Evolutionary conservation across 1,140 invertebrate species (phyloP).

Genomic region (Scaptomyza graminum): DNA sequence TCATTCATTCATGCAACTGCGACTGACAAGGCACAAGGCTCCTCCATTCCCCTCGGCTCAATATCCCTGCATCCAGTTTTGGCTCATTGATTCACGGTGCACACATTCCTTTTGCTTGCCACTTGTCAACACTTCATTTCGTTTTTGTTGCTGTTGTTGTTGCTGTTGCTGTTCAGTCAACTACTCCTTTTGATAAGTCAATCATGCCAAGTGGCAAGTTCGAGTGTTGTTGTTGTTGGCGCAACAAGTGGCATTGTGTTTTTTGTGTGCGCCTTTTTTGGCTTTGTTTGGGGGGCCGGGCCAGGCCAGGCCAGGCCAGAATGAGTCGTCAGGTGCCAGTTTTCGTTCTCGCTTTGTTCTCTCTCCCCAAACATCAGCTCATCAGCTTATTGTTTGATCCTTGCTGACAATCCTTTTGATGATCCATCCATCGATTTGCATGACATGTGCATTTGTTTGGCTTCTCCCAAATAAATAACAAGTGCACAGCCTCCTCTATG

Average conservation of each 20-base stretch:
- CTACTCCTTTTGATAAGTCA: slow-evolving; percentile 79
- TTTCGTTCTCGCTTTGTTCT: slow-evolving; percentile 48
- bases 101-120: slow-evolving; percentile 79
- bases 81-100: slow-evolving; percentile 77
- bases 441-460: slow-evolving; percentile 47
- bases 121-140: slow-evolving; percentile 79
- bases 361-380: not conserved
- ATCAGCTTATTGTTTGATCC: slow-evolving; percentile 56
- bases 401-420: slow-evolving; percentile 52
- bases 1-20: slow-evolving; percentile 78
- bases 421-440: slow-evolving; percentile 65
- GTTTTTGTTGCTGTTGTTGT: slow-evolving; percentile 27
- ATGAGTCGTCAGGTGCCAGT: slow-evolving; percentile 21
- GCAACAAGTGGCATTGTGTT: slow-evolving; percentile 57
- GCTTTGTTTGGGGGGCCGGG: not conserved
- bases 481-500: slow-evolving; percentile 13
- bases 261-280: slow-evolving; percentile 11
- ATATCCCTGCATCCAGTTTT: slow-evolving; percentile 42
- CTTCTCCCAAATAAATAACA: slow-evolving; percentile 11
- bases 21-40: not conserved
- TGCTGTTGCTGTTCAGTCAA: slow-evolving; percentile 36
- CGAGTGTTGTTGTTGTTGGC: slow-evolving; percentile 58
- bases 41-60: not conserved
- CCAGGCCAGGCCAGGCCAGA: not conserved
- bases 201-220: slow-evolving; percentile 80